phyloP scores from a whole-genome alignment of 23 tunicate genomes.

The Aplidium turbinatum region DNA sequence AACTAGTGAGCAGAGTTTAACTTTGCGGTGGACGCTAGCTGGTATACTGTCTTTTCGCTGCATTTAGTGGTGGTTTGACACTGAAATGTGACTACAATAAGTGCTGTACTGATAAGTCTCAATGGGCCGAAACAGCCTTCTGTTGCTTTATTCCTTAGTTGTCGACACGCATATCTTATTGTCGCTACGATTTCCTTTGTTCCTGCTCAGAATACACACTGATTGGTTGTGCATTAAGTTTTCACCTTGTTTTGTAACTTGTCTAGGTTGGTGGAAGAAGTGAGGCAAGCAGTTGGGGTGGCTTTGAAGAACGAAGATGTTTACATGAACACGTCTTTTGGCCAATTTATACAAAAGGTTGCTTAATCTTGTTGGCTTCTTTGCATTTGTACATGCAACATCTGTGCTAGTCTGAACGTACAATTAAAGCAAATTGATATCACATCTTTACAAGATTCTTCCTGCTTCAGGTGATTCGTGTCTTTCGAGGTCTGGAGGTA shows the following conservation, averaged over 20 bases:
- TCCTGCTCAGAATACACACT: no score
- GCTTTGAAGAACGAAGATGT: slow-evolving; percentile 90
- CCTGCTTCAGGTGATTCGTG: slow-evolving; percentile 74
- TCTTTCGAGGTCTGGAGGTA: slow-evolving; percentile 77
- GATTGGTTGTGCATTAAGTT: no score
- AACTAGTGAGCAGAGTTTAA: no score
- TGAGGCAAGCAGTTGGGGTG: slow-evolving; percentile 70
- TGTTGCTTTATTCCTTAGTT: no score
- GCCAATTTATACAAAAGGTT: slow-evolving; percentile 75
- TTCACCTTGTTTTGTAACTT: background rate
- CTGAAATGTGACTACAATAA: no score
- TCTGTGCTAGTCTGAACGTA: background rate
- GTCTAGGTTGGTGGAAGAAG: slow-evolving; percentile 86
- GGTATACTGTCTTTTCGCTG: no score
- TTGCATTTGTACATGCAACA: background rate
- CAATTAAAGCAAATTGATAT: background rate
- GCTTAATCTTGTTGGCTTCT: background rate
- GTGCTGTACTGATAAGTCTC: no score
- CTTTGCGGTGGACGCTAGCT: no score
- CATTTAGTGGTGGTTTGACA: no score
- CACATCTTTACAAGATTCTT: background rate
- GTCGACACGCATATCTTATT: no score
- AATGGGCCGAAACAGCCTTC: no score
- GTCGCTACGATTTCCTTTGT: no score
- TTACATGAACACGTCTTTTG: slow-evolving; percentile 92